Evolutionary conservation across 2,888 invertebrate genomes (phyloP), one percentile per base, ranked within the genome.

Genomic region (Euproctis similis): DNA sequence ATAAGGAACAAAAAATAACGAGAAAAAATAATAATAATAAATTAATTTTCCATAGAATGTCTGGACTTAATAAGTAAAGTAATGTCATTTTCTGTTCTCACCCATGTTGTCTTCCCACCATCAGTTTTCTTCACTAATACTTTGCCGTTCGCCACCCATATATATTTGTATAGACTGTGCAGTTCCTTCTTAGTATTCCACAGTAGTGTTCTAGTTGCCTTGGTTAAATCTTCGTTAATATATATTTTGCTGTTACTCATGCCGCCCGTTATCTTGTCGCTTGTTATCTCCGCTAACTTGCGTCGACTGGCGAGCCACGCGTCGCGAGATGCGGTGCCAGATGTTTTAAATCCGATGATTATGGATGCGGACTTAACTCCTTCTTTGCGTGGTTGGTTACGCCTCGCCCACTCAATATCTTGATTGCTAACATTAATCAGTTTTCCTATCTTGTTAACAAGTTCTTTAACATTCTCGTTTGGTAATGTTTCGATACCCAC

Each of bases 121-220:
- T 29, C 23, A 5, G 7, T 9, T 14, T 24, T 29, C 8, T 24
- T 29, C 5, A 24, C 19, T 8, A 29, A 4, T 10, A 29, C 6
- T 13, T 19, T 29, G 2, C 24, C 24, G 17, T 29, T 20, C 4
- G 11, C 2, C 12, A 24, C 29, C 29, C 29, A 29, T 3, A 24
- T 20, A 13, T 14, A 29, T 10, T 24, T 24, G 6, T 24, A 24
- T 4, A 20, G 4, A 8, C n/a, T 14, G 1, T 13, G 24, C 8
- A 29, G 11, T 12, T 29, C 4, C 5, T 29, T 8, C n/a, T 29
- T 29, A 1, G 29, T 9, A n/a, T 24, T 29, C 24, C 29, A 29
- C 4, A 24, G 6, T 11, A 29, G 12, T 6, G 24, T 13, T 12
- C 20, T 12, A 7, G 29, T 19, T 7, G 20, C 3, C n/a, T 29